A percentile compares a stretch with the other conserved stretches of the same genome.
Evolutionary conservation across 2,888 invertebrate genomes (phyloP).

Genomic region (Noctua janthe): DNA sequence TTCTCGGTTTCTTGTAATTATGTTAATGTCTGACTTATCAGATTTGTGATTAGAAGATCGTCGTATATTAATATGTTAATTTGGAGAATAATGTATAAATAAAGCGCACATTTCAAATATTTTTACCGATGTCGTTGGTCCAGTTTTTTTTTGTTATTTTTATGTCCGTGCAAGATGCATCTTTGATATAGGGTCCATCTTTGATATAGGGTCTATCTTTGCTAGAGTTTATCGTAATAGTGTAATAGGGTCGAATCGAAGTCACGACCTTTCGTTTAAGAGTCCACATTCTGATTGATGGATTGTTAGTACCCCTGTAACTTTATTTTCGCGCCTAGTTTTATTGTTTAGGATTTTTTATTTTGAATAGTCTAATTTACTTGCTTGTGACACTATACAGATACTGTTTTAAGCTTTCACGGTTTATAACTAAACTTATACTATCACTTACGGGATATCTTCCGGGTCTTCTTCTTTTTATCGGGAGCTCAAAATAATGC

Average conservation of each 20-base stretch:
- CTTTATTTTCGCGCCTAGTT: slow-evolving; percentile 63
- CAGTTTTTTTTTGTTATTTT: slow-evolving; percentile 24
- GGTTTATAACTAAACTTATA: too few relatives aligned
- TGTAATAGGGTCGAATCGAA: slow-evolving; percentile 43
- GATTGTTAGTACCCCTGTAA: slow-evolving; percentile 24
- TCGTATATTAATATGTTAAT: slow-evolving; percentile 59
- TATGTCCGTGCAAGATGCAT: slow-evolving; percentile 11
- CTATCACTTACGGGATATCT: too few relatives aligned
- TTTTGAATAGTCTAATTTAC: neutral
- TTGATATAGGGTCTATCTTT: neutral
- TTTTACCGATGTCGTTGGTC: slow-evolving; percentile 38
- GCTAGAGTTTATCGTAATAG: slow-evolving; percentile 32
- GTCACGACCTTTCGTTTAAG: slow-evolving; percentile 53
- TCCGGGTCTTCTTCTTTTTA: too few relatives aligned
- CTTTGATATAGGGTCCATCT: slow-evolving; percentile 3
- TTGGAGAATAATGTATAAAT: slow-evolving; percentile 41
- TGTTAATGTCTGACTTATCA: slow-evolving; percentile 62
- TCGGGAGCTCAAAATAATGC: too few relatives aligned
- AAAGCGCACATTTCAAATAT: slow-evolving; percentile 48
- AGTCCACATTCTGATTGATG: slow-evolving; percentile 48
- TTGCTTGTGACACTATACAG: neutral
- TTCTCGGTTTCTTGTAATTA: slow-evolving; percentile 58
- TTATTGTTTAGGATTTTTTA: neutral
- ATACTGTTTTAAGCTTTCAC: too few relatives aligned
- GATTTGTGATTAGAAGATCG: slow-evolving; percentile 56